phyloP scores from a whole-genome alignment of 2,888 invertebrate genomes.

The Tenthredo notha region DNA sequence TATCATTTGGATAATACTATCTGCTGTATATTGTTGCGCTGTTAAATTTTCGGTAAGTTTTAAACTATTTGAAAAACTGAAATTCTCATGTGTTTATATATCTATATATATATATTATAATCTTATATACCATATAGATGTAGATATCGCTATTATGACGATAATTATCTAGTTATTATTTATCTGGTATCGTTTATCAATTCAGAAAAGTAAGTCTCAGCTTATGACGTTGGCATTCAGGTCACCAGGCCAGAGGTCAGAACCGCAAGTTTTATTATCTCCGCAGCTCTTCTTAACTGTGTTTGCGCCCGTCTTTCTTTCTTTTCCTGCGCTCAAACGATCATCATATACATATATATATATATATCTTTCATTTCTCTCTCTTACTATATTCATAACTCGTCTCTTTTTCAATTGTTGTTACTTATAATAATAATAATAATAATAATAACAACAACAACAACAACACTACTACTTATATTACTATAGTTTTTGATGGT shows the following conservation, averaged over 20 bases:
- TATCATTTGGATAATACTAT: slow-evolving; percentile 35
- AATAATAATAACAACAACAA: too few relatives aligned
- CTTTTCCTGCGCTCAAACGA: neutral
- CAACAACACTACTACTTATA: too few relatives aligned
- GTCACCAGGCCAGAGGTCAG: slow-evolving; percentile 37
- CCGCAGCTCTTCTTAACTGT: neutral
- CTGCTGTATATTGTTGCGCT: slow-evolving; percentile 26
- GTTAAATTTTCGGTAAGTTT: slow-evolving; percentile 40
- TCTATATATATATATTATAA: neutral
- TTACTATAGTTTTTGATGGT: neutral
- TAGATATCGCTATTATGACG: neutral
- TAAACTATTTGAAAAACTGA: neutral
- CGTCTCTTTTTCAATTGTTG: neutral
- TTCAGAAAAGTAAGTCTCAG: neutral
- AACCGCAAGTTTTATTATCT: slow-evolving; percentile 40
- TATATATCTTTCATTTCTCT: neutral
- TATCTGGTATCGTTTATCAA: neutral
- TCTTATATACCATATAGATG: neutral
- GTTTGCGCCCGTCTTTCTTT: neutral
- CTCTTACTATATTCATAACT: neutral
- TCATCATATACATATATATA: neutral
- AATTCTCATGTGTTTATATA: neutral
- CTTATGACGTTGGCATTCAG: neutral
- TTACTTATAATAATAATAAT: neutral
- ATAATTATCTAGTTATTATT: neutral